These are phyloP conservation scores for Sylvia borin DNA, from an alignment of 2,797 vertebrate species.

Conservation along the genomic window DNA sequence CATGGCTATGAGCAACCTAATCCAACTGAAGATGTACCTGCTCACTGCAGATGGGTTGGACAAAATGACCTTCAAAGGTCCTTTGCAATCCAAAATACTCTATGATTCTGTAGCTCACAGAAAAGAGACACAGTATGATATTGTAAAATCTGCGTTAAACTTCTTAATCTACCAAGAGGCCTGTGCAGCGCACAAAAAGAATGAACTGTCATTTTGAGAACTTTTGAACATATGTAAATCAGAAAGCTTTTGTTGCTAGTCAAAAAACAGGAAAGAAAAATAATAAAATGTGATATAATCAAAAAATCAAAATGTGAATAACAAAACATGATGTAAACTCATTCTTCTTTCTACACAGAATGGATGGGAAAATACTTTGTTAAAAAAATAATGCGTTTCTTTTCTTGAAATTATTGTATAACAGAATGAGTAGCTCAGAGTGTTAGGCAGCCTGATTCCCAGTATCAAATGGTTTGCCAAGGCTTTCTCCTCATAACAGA, in stretches of 20 bases:
- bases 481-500: background rate
- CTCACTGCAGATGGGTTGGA: background rate
- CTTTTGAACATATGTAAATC: background rate
- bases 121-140: background rate
- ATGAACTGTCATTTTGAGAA: background rate
- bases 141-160: background rate
- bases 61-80: background rate
- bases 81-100: background rate
- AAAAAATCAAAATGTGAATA: background rate
- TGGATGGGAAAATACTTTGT: fast-evolving
- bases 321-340: background rate
- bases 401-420: background rate
- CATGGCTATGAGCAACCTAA: fast-evolving
- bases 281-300: background rate
- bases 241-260: background rate
- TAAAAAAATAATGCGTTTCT: background rate
- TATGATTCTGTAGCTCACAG: background rate
- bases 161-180: background rate
- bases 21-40: background rate
- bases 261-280: background rate
- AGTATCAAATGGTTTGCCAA: background rate
- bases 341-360: background rate
- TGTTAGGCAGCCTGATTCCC: background rate
- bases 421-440: background rate
- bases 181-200: background rate